Base-by-base conservation (phyloP, 2,888 invertebrate genomes). In the Loripinus fragilis region DNA sequence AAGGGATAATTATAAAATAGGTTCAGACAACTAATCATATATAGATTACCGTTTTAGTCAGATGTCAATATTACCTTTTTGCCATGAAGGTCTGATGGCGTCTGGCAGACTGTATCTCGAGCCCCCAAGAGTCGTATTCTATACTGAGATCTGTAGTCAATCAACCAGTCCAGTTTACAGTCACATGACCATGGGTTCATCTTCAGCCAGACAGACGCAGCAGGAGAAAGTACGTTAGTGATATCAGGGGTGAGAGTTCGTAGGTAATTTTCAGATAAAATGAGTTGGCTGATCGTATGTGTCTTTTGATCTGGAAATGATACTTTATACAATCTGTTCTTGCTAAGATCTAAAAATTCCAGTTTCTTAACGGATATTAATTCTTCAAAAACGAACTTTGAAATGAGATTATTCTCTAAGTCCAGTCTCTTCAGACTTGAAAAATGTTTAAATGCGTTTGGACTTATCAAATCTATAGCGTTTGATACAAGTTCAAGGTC, bases 141-240 rank as follows among this genome's bases (percentile, higher is more conserved):
- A 50, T 83, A 84, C 45, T 74, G 74, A 0, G 81, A 68, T 15
- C 70, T 67, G n/a, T 80, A 78, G 28, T 78, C 75, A 0, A 74
- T 52, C 10, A 88, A 42, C 88, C 88, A 88, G n/a, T 75, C 77
- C 25, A 90, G 48, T 17, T 86, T 71, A 70, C 90, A 90, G 76
- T 90, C 88, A 84, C 90, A 90, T 38, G 85, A 78, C 85, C 86
- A 84, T 5, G 88, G 87, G 69, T 90, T 90, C 55, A 83, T 83
- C n/a, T 81, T 78, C 25, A 87, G 66, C 50, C 80, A 76, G 20
- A 87, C 67, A 38, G 76, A 83, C 20, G 83, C 79, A 41, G 83
- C 84, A n/a, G 75, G 74, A 15, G 82, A 75, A 60, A 87, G 25
- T 12, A 87, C 74, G 65, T 84, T 83, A 7, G 74, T 71, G 17